Evolutionary conservation across 2,888 invertebrate species (phyloP).

Genomic region (Microdon myrmicae): DNA sequence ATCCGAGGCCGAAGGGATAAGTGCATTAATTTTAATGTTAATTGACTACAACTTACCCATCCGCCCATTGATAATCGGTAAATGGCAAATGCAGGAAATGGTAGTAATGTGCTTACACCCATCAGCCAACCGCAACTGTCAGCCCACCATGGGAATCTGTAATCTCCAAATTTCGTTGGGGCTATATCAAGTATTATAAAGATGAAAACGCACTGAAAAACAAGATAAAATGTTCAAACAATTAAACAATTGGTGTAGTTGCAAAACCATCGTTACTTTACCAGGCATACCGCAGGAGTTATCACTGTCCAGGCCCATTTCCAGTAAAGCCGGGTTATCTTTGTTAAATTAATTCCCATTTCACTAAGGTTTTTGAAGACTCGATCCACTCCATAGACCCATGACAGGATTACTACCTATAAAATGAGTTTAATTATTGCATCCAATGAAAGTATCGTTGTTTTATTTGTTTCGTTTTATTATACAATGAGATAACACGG

Average conservation of each 20-base stretch:
- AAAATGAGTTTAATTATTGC: too few relatives aligned
- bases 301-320: constrained; percentile 76
- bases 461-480: too few relatives aligned
- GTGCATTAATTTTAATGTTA: not conserved
- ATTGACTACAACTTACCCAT: constrained; percentile 45
- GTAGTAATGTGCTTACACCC: constrained; percentile 75
- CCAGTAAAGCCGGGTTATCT: constrained; percentile 75
- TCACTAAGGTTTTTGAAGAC: constrained; percentile 71
- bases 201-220: constrained; percentile 75
- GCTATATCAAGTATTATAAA: constrained; percentile 78
- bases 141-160: constrained; percentile 78
- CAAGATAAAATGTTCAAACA: constrained; percentile 12
- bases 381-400: constrained; percentile 75
- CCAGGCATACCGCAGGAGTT: constrained; percentile 76
- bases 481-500: too few relatives aligned
- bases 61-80: constrained; percentile 60
- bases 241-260: not conserved
- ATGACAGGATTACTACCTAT: constrained; percentile 72
- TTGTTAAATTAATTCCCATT: constrained; percentile 76
- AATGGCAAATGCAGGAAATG: constrained; percentile 74
- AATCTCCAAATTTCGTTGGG: constrained; percentile 73
- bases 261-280: constrained; percentile 63
- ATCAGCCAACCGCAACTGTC: constrained; percentile 78
- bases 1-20: not conserved
- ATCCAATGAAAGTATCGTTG: too few relatives aligned